A percentile compares a stretch with the other conserved stretches of the same genome.
Conservation (phyloP, 2,113 vertebrate species). For the Oxyura jamaicensis region DNA sequence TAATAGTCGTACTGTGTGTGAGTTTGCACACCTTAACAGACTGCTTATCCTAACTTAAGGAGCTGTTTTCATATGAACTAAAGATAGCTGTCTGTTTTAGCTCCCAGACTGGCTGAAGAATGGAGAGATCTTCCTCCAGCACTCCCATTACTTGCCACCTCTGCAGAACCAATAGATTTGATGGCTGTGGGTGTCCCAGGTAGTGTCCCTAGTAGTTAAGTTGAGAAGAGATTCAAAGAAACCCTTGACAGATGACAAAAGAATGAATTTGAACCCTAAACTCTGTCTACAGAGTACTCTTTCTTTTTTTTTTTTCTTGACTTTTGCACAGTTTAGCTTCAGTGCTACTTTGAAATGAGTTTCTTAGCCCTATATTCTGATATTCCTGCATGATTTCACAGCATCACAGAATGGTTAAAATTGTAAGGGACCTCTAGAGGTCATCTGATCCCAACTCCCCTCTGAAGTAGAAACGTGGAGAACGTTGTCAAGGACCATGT, state of each 20-base stretch:
- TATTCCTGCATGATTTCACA: background rate
- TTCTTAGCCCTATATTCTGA: background rate
- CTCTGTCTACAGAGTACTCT: background rate
- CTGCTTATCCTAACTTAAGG: slow-evolving; percentile 24
- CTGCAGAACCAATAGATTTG: background rate
- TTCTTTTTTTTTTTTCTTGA: background rate
- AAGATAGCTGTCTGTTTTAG: background rate
- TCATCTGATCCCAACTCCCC: background rate
- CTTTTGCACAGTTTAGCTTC: background rate
- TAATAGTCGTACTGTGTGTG: slow-evolving; percentile 49
- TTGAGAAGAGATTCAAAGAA: background rate
- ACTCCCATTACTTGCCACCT: background rate
- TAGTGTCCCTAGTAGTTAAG: background rate
- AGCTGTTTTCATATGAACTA: background rate
- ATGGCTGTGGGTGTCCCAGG: background rate
- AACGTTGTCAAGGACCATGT: background rate
- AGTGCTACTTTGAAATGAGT: background rate
- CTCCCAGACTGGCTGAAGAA: background rate
- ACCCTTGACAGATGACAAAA: background rate
- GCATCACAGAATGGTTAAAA: background rate
- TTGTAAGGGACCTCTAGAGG: background rate
- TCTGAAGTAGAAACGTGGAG: background rate
- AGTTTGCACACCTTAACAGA: slow-evolving; percentile 33
- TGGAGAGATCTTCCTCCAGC: background rate
- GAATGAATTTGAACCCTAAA: background rate